A percentile compares a stretch with the other conserved stretches of the same genome.
Evolutionary conservation across 2,797 vertebrate species (phyloP).

Genomic region (Anguilla megastoma): DNA sequence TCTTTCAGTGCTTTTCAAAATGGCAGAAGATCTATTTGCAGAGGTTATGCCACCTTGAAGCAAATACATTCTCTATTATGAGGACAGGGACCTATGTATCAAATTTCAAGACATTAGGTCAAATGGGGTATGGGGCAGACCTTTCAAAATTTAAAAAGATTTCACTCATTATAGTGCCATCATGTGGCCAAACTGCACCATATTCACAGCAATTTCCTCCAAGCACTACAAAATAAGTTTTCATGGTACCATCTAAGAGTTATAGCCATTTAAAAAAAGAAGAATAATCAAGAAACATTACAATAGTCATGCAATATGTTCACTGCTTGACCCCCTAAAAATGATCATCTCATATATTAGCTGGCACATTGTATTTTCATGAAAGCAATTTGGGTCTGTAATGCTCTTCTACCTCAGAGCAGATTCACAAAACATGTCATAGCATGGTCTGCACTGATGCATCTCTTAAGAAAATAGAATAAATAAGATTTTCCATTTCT

Average conservation of each 20-base stretch:
- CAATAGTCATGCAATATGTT: not conserved
- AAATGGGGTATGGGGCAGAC: not conserved
- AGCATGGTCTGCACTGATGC: not conserved
- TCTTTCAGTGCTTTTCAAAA: not conserved
- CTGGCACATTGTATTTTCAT: not conserved
- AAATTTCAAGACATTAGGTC: not conserved
- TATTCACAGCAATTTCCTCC: not conserved
- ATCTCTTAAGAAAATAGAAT: not conserved
- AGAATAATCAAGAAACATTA: not conserved
- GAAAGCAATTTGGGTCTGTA: not conserved
- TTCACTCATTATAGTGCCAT: not conserved
- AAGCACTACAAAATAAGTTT: not conserved
- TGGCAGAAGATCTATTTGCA: not conserved
- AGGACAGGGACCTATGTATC: not conserved
- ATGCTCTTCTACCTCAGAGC: not conserved
- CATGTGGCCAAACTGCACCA: not conserved
- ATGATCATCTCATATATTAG: not conserved
- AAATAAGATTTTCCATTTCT: not conserved
- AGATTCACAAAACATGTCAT: not conserved
- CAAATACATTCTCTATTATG: not conserved
- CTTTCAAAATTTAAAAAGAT: not conserved
- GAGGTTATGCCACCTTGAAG: not conserved
- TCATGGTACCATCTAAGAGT: not conserved
- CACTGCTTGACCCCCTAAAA: not conserved
- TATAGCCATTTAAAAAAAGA: not conserved